Conservation (phyloP, 2,113 vertebrate species). For the Enhydra lutris region DNA sequence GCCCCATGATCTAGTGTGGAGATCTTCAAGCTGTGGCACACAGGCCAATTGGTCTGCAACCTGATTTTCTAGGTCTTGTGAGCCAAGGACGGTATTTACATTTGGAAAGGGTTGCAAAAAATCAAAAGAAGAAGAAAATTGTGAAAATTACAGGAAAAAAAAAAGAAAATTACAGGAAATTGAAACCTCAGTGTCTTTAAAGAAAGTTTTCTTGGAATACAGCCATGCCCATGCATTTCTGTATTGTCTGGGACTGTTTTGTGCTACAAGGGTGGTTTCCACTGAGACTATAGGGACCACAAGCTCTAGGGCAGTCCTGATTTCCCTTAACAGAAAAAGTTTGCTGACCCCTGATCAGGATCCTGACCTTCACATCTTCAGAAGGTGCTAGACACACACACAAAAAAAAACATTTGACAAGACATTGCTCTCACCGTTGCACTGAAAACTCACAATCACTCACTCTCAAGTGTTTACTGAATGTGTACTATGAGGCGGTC, state of each 20-base stretch:
- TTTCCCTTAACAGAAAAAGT: not conserved
- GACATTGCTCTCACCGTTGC: not conserved
- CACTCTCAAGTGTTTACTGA: not conserved
- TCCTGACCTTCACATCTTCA: not conserved
- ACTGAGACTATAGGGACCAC: too few species aligned
- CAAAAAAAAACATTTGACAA: not conserved
- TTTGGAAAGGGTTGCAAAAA: slow-evolving; percentile 19
- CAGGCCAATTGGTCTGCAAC: not conserved
- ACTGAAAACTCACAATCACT: not conserved
- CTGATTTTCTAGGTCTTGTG: not conserved
- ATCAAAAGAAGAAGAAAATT: not conserved
- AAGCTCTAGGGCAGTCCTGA: not conserved
- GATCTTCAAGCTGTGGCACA: not conserved
- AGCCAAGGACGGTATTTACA: not conserved
- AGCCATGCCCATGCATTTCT: not conserved
- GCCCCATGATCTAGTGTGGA: not conserved
- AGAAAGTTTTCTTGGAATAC: not conserved
- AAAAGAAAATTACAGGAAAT: slow-evolving; percentile 2
- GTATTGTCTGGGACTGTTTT: not conserved
- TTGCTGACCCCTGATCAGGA: not conserved
- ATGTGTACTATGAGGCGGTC: not conserved
- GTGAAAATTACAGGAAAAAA: not conserved
- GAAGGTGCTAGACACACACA: not conserved
- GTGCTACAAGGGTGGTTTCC: not conserved
- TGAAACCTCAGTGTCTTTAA: not conserved